phyloP scores from a whole-genome alignment of 2,113 vertebrate species.

The Astatoreochromis straeleni region DNA sequence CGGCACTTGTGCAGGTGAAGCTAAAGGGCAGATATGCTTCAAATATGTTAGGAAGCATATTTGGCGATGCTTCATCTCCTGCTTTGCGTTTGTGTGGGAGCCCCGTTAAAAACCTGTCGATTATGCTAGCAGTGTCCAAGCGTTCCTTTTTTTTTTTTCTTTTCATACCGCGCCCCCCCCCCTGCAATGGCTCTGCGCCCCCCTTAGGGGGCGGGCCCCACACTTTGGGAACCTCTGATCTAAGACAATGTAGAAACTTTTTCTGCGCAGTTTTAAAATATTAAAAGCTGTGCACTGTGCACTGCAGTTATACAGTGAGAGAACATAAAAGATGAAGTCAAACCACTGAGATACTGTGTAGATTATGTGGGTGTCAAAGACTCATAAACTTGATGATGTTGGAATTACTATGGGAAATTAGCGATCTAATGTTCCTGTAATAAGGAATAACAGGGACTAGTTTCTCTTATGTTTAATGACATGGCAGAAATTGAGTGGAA shows the following conservation, averaged over 20 bases:
- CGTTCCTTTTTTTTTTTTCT: accelerated
- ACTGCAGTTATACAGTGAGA: background rate
- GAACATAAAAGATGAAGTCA: background rate
- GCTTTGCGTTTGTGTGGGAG: background rate
- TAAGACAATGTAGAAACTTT: background rate
- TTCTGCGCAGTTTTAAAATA: background rate
- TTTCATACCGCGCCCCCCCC: accelerated
- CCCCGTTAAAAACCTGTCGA: accelerated
- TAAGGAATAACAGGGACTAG: background rate
- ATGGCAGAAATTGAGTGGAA: background rate
- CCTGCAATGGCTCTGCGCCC: background rate
- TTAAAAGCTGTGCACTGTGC: background rate
- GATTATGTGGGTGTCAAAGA: background rate
- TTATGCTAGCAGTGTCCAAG: background rate
- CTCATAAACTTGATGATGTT: background rate
- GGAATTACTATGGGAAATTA: background rate
- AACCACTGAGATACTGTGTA: background rate
- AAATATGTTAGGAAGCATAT: accelerated
- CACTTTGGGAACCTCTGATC: background rate
- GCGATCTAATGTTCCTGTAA: background rate
- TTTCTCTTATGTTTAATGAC: background rate
- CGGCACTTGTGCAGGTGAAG: accelerated
- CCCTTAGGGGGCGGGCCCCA: background rate
- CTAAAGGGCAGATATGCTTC: accelerated
- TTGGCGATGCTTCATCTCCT: background rate